A percentile compares a stretch with the other conserved stretches of the same genome.
phyloP scores from a whole-genome alignment of 2,797 vertebrate species.

The Lepilemur septentrionalis region DNA sequence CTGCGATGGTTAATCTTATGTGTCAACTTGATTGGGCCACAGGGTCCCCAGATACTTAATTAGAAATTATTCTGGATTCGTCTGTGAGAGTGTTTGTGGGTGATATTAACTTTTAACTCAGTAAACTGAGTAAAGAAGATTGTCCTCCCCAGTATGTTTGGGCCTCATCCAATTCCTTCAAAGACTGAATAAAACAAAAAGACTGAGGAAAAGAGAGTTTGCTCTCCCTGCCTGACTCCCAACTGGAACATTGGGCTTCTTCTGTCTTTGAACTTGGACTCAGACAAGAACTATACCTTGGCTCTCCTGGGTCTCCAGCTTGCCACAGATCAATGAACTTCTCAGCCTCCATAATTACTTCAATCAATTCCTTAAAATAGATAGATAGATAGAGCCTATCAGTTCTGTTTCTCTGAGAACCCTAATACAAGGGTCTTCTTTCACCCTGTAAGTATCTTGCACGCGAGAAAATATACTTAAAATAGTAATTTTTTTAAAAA shows the following conservation, averaged over 20 bases:
- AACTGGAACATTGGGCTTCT: neutral
- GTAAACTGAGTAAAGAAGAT: neutral
- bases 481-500: neutral
- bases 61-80: neutral
- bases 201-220: neutral
- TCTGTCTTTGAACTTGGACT: neutral
- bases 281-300: neutral
- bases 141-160: neutral
- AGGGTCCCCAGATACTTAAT: neutral
- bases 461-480: neutral
- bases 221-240: neutral
- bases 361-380: neutral
- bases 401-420: neutral
- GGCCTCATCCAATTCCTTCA: neutral
- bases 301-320: neutral
- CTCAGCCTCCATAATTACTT: neutral
- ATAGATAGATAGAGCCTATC: neutral
- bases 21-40: neutral
- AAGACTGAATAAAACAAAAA: neutral
- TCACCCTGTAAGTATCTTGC: neutral
- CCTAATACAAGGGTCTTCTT: neutral
- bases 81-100: neutral
- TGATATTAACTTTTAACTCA: neutral
- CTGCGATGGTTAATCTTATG: neutral
- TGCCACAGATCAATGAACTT: neutral